phyloP scores from a whole-genome alignment of 2,113 vertebrate genomes.

The Ariopsis seemanni region DNA sequence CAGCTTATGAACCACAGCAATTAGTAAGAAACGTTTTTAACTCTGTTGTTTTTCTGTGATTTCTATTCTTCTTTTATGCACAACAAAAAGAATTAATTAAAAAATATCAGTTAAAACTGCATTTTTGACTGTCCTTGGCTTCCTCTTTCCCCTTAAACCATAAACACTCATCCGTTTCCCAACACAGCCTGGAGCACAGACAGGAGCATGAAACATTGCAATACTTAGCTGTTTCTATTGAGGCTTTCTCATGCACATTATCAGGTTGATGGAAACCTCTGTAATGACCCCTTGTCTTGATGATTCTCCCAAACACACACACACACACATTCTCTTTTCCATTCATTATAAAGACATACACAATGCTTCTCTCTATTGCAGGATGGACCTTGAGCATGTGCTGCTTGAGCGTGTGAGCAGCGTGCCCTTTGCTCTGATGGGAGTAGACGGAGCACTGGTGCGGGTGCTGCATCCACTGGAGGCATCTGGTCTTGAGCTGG shows the following conservation, averaged over 20 bases:
- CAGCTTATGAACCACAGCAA: background rate
- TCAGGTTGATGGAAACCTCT: background rate
- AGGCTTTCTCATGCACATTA: background rate
- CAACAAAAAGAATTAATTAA: background rate
- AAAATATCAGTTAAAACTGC: background rate
- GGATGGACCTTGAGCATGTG: conserved; percentile 78
- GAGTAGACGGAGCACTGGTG: conserved; percentile 61
- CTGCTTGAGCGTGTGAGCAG: conserved; percentile 76
- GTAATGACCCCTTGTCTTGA: background rate
- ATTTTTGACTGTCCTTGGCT: background rate
- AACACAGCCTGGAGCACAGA: background rate
- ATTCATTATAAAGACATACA: background rate
- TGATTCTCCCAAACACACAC: background rate
- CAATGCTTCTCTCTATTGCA: conserved; percentile 53
- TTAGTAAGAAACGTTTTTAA: background rate
- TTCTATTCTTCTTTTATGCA: background rate
- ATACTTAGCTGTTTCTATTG: background rate
- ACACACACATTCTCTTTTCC: background rate
- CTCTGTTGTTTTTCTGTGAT: background rate
- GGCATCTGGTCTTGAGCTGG: conserved; percentile 73
- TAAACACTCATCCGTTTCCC: background rate
- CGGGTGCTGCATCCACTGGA: conserved; percentile 76
- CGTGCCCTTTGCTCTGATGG: conserved; percentile 76
- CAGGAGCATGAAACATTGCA: background rate
- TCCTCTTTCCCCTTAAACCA: background rate